Base-by-base conservation (phyloP, 2,113 vertebrate species). In the Cheirogaleus medius region DNA sequence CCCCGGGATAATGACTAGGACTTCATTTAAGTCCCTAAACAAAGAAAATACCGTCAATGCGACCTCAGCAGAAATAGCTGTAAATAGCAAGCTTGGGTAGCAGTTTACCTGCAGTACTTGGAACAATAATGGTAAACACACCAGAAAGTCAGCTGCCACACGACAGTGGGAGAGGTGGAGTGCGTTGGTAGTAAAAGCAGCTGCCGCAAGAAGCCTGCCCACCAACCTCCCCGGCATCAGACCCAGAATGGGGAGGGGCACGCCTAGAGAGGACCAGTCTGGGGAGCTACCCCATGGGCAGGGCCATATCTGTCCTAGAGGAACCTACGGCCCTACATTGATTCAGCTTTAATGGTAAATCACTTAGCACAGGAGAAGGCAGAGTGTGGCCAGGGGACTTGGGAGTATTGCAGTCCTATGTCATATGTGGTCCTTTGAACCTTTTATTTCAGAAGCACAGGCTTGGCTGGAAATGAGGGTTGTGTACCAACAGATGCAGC, bases 21-120 rank as follows among this genome's bases (percentile, higher is more conserved):
- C 44, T 64, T 92, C 58, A 49, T 73, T 87, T 63, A 82, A 52
- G 87, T 84, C 87, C 69, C 87, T 60, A 76, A 58, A 54, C 14
- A 83, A 37, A 82, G 81, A 71, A 83, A 77, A 92, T 63, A 18
- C 60, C 32, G 14, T 13, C 68, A 73, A 23, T 8, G 32, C 1
- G 7, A 90, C 54, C 54, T 83, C 66, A 34, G 27, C 25, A 77
- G 60, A 69, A 21, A 56, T 64, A 91, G 39, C 63, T 58, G 8
- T 21, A 17, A 73, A 87, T 32, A 63, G 25, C 39, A n/a, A 37
- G 5, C 42, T 63, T 5, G 3, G 32, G 58, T n/a, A 60, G 27
- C 27, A 64, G 44, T 58, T 71, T 34, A 37, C n/a, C 29, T 47
- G 8, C 47, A 86, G 39, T 49, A 18, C 29, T 87, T 77, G 8